phyloP scores from a whole-genome alignment of 2,113 vertebrate genomes.

The Coracopsis vasa region DNA sequence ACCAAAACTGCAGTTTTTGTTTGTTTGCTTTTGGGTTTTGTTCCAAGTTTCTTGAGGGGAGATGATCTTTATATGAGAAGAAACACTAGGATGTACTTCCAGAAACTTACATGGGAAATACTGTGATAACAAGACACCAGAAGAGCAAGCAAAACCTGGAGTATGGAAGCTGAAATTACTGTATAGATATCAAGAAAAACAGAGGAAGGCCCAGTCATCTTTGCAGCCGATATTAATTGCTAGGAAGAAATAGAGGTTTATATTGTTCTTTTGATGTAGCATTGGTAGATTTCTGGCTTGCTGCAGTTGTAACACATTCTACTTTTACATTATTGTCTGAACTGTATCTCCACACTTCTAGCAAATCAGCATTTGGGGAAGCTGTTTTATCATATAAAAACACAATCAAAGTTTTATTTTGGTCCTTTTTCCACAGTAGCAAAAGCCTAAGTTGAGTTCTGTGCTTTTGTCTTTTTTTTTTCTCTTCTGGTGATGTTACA shows the following conservation, averaged over 20 bases:
- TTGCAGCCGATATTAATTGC: neutral
- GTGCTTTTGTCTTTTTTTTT: neutral
- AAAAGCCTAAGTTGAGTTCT: neutral
- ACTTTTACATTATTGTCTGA: neutral
- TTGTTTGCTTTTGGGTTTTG: conserved; percentile 20
- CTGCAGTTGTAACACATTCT: neutral
- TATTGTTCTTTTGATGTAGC: neutral
- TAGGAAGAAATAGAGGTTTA: neutral
- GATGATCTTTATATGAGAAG: neutral
- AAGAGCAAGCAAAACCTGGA: neutral
- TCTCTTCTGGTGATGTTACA: neutral
- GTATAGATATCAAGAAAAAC: neutral
- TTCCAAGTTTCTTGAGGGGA: conserved; percentile 1
- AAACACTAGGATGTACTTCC: neutral
- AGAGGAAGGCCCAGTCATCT: neutral
- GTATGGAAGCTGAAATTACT: neutral
- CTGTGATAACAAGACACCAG: neutral
- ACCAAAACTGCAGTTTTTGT: neutral
- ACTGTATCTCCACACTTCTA: neutral
- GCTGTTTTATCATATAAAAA: neutral
- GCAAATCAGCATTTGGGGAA: conserved; percentile 2
- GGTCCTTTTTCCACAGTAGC: neutral
- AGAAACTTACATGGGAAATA: neutral
- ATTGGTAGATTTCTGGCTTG: neutral
- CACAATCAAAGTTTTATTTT: neutral